Conservation (phyloP, 2,113 vertebrate genomes). For the Coracopsis vasa region DNA sequence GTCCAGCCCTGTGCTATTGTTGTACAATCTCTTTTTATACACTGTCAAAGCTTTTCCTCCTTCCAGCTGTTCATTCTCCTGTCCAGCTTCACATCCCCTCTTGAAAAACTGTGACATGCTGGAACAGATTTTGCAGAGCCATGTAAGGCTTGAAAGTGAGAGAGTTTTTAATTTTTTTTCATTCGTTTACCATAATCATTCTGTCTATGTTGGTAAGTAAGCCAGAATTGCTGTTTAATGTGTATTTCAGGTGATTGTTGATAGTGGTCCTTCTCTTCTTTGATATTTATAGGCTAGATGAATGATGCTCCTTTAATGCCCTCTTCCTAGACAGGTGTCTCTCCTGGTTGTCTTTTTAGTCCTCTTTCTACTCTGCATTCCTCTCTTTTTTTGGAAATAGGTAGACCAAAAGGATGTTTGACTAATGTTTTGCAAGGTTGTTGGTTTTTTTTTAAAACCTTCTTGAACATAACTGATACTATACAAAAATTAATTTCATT, state of each 20-base stretch:
- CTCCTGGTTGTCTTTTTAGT: not conserved
- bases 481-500: not conserved
- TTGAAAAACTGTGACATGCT: not conserved
- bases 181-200: not conserved
- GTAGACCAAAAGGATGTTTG: not conserved
- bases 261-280: not conserved
- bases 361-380: not conserved
- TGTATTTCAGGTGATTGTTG: not conserved
- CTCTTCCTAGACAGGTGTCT: not conserved
- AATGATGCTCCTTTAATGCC: not conserved
- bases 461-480: not conserved
- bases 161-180: not conserved
- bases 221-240: not conserved
- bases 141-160: not conserved
- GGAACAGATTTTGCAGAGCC: not conserved
- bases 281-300: not conserved
- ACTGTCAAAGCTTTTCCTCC: not conserved
- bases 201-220: not conserved
- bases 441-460: no score
- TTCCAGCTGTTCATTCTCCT: not conserved
- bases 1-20: rapidly evolving
- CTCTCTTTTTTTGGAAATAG: not conserved
- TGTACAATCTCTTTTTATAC: not conserved
- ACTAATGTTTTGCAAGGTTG: not conserved
- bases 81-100: not conserved